Evolutionary conservation across 2,797 vertebrate genomes (phyloP).

Genomic region (Dallia pectoralis): DNA sequence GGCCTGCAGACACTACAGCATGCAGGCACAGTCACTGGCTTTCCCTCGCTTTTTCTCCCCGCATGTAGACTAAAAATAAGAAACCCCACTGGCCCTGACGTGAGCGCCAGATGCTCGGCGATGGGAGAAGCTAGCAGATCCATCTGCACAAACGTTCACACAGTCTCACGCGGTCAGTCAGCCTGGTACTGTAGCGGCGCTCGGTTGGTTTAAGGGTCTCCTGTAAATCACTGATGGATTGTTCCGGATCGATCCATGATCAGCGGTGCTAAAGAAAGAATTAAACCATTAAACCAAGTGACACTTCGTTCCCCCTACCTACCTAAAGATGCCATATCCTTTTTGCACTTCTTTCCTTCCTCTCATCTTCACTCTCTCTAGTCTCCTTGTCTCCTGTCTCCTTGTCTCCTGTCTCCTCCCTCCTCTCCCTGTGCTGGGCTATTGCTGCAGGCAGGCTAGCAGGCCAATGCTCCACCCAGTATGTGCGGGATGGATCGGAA

Average conservation of each 20-base stretch:
- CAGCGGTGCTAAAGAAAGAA: constrained; percentile 1
- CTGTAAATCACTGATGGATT: constrained; percentile 1
- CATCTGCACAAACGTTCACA: constrained; percentile 20
- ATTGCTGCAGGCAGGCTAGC: constrained; percentile 4
- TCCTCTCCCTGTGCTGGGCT: neutral
- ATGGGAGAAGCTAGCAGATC: constrained; percentile 22
- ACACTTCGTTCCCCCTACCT: neutral
- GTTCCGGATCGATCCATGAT: neutral
- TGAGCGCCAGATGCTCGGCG: constrained; percentile 36
- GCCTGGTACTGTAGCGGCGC: neutral
- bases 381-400: neutral
- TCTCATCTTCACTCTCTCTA: neutral
- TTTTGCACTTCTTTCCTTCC: neutral
- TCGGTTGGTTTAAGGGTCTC: constrained; percentile 6
- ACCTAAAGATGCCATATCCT: neutral
- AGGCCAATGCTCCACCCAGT: constrained; percentile 27
- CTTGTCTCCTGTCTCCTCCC: neutral
- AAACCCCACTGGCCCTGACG: constrained; percentile 30
- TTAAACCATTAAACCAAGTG: neutral
- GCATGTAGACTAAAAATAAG: constrained; percentile 39
- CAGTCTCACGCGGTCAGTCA: neutral
- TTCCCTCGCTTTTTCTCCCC: constrained; percentile 18
- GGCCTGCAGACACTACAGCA: neutral
- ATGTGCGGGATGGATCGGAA: constrained; percentile 37
- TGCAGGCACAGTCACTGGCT: constrained; percentile 4